Base-by-base conservation (phyloP, 2,113 vertebrate species). In the Peucedramus taeniatus region DNA sequence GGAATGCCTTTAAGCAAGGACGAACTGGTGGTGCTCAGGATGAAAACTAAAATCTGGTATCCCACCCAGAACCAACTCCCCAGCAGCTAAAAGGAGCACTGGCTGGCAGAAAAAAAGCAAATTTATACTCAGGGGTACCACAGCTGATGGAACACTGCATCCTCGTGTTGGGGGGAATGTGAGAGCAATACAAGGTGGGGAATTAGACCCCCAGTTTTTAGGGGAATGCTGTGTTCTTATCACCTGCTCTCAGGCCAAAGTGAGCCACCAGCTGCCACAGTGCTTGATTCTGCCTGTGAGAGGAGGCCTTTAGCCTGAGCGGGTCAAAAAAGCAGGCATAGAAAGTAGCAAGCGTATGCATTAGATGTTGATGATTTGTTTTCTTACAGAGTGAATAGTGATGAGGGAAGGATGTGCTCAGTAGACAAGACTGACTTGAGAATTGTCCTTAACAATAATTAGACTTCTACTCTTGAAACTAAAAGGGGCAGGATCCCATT, bases 91-190 rank as follows among this genome's bases (percentile, higher is more conserved):
- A 57, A 71, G 28, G 4, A 71, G 44, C 24, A 44, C 31, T 9
- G 10, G n/a, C 45, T 77, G 60, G 22, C 31, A 77, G n/a, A 77
- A 23, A 45, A 45, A 91, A 93, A 63, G 15, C 9, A 66, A 30
- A 26, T 66, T 47, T 70, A 26, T 49, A 16, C 33, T 87, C 27
- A 24, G 51, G 28, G n/a, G 30, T 33, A 22, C n/a, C 54, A 63
- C 18, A 51, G 64, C 11, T 54, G 27, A 39, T 49, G 33, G 27
- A 47, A 14, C 9, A 10, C 30, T 53, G 24, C 42, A 44, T 66
- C 12, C 33, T 64, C 1, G 0, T 65, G 8, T 28, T 14, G 14
- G 18, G 18, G 8, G 11, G 8, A 24, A n/a, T 1, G 1, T 11
- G 15, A 19, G 7, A 15, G 7, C n/a, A 57, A 18, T 33, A n/a